These are phyloP conservation scores for Dolichoris vasculosae DNA, from an alignment of 1,140 invertebrate species.

Conservation along the genomic window DNA sequence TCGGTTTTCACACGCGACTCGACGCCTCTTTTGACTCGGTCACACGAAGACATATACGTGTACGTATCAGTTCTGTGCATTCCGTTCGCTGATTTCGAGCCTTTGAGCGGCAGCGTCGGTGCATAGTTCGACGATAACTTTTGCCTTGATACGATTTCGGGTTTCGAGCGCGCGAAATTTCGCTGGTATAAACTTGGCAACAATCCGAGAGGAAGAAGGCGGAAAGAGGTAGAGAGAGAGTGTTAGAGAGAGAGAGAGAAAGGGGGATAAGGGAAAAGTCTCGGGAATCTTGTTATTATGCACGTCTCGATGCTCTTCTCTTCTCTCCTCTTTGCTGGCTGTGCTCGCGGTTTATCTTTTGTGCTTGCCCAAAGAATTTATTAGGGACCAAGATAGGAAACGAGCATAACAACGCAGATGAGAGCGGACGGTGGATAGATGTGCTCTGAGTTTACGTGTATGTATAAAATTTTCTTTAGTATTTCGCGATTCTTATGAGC, in stretches of 20 bases:
- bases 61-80: slow-evolving; percentile 13
- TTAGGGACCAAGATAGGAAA: background rate
- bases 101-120: slow-evolving; percentile 31
- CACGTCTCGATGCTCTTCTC: slow-evolving; percentile 45
- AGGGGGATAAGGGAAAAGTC: slow-evolving; percentile 15
- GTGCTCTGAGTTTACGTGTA: background rate
- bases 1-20: background rate
- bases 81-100: slow-evolving; percentile 32
- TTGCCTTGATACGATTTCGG: slow-evolving; percentile 36
- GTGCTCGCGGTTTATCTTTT: slow-evolving; percentile 36
- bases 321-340: background rate
- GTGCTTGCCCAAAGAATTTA: slow-evolving; percentile 34
- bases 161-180: slow-evolving; percentile 32
- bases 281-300: slow-evolving; percentile 43
- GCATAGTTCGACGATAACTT: slow-evolving; percentile 47
- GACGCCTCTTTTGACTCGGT: background rate
- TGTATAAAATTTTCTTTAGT: slow-evolving; percentile 2
- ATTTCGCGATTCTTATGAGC: background rate
- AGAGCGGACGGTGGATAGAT: background rate
- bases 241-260: background rate
- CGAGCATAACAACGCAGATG: background rate
- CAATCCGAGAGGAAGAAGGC: slow-evolving; percentile 18
- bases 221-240: background rate
- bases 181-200: slow-evolving; percentile 41
- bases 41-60: background rate